Percentiles rank a stretch among this genome's conserved stretches.
Evolutionary conservation across 2,888 invertebrate genomes (phyloP).

Genomic region (Thecophora atra): DNA sequence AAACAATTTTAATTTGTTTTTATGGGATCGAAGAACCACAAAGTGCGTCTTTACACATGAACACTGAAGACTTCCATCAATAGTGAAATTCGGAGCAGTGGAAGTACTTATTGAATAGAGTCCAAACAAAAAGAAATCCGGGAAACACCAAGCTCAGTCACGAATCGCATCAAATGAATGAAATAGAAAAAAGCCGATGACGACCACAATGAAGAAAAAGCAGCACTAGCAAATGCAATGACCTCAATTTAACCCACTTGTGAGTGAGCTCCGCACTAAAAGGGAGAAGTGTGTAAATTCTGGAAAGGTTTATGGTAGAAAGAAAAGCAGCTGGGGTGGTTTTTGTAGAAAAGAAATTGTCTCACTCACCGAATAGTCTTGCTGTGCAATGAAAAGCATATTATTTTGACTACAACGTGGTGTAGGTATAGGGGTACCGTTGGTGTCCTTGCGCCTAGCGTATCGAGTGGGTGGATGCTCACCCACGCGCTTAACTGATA

Average conservation of each 20-base stretch:
- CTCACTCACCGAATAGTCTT: conserved; percentile 36
- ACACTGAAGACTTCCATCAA: too few species aligned
- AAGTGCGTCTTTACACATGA: too few species aligned
- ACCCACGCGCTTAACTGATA: not conserved
- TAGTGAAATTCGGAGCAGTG: not conserved
- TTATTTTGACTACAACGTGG: conserved; percentile 33
- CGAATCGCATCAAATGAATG: conserved; percentile 20
- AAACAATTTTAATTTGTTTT: too few species aligned
- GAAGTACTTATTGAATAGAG: conserved; percentile 23
- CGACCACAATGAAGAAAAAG: not conserved
- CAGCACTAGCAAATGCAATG: conserved; percentile 51
- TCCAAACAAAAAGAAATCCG: conserved; percentile 43
- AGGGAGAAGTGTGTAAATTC: conserved; percentile 12
- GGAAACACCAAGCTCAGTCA: not conserved
- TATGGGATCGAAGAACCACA: too few species aligned
- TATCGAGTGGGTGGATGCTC: conserved; percentile 42
- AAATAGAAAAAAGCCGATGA: conserved; percentile 30
- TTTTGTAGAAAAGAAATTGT: conserved; percentile 7
- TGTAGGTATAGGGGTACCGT: conserved; percentile 28
- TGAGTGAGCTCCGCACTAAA: conserved; percentile 37
- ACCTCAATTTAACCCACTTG: conserved; percentile 55
- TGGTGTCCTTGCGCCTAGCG: conserved; percentile 56
- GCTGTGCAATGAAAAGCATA: conserved; percentile 28
- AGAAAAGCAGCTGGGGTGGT: conserved; percentile 37
- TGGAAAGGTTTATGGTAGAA: conserved; percentile 26